phyloP scores from a whole-genome alignment of 2,113 vertebrate genomes.

The Paracanthobrama guichenoti region DNA sequence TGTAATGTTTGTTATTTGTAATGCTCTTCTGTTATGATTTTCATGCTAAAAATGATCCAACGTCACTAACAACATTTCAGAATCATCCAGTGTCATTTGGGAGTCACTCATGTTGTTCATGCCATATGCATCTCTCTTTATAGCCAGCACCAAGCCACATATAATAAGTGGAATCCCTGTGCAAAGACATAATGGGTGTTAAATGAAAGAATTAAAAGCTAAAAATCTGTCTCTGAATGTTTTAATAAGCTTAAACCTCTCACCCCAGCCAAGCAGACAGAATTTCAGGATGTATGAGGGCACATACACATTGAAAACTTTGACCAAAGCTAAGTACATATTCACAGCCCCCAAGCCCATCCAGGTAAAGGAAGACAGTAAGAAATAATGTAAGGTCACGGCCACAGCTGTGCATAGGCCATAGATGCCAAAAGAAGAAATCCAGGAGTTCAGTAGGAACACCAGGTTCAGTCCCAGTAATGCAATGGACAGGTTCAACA shows the following conservation, averaged over 20 bases:
- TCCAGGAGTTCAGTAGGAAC: slow-evolving; percentile 86
- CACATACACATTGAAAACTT: slow-evolving; percentile 90
- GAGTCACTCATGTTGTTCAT: slow-evolving; percentile 45
- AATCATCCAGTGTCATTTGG: slow-evolving; percentile 57
- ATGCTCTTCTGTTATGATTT: neutral
- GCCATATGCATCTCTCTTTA: slow-evolving; percentile 81
- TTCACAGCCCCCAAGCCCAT: slow-evolving; percentile 88
- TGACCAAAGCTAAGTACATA: slow-evolving; percentile 88
- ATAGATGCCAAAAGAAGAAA: slow-evolving; percentile 72
- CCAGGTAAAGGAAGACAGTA: slow-evolving; percentile 88
- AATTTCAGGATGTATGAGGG: slow-evolving; percentile 88
- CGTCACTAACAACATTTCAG: slow-evolving; percentile 65
- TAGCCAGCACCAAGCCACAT: slow-evolving; percentile 74
- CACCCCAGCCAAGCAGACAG: slow-evolving; percentile 87
- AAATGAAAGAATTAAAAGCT: neutral
- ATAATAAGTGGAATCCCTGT: slow-evolving; percentile 84
- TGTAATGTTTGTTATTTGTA: neutral
- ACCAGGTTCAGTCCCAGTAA: slow-evolving; percentile 84
- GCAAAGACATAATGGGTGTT: neutral
- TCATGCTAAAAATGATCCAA: neutral
- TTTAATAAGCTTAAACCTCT: slow-evolving; percentile 55
- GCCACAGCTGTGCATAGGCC: slow-evolving; percentile 79
- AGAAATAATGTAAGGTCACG: slow-evolving; percentile 81
- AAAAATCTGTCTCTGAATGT: neutral
- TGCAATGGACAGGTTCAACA: slow-evolving; percentile 82